Percentiles rank a stretch among this genome's conserved stretches.
Conservation (phyloP, 92 coral and sea anemone species). For the Phenganax marumi region DNA sequence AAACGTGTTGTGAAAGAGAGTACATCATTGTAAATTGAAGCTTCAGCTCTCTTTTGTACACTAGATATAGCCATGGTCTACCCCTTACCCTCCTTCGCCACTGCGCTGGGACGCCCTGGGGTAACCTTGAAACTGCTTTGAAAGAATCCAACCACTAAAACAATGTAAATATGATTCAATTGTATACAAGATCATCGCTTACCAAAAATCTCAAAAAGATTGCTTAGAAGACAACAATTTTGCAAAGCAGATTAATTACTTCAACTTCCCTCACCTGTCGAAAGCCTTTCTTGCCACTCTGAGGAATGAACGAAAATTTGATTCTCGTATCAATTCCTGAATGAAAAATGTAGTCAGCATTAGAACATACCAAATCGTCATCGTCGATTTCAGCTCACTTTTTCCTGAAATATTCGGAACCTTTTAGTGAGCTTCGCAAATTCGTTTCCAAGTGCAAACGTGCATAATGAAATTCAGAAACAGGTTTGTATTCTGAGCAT, state of each 20-base stretch:
- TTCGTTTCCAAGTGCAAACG: too few relatives aligned
- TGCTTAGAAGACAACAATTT: background rate
- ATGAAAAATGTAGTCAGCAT: constrained; percentile 8
- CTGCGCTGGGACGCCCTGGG: constrained; percentile 80
- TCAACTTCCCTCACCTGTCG: constrained; percentile 64
- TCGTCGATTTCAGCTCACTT: too few relatives aligned
- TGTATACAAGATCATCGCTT: too few relatives aligned
- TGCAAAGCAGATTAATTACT: background rate
- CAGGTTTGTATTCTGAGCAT: too few relatives aligned
- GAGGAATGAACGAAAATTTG: constrained; percentile 91
- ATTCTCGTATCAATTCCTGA: constrained; percentile 92
- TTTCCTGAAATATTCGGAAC: too few relatives aligned
- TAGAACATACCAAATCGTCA: too few relatives aligned
- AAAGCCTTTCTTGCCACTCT: constrained; percentile 87
- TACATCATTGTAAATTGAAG: too few relatives aligned
- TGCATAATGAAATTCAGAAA: too few relatives aligned
- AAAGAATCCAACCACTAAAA: constrained; percentile 95
- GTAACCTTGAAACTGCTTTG: constrained; percentile 90
- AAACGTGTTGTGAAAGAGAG: too few relatives aligned
- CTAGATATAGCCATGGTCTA: background rate
- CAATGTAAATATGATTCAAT: background rate
- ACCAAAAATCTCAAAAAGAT: too few relatives aligned
- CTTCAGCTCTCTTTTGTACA: too few relatives aligned
- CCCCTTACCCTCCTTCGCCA: constrained; percentile 90
- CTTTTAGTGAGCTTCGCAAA: too few relatives aligned